Evolutionary conservation across 2,113 vertebrate genomes (phyloP).

Genomic region (Hyperopisus bebe): DNA sequence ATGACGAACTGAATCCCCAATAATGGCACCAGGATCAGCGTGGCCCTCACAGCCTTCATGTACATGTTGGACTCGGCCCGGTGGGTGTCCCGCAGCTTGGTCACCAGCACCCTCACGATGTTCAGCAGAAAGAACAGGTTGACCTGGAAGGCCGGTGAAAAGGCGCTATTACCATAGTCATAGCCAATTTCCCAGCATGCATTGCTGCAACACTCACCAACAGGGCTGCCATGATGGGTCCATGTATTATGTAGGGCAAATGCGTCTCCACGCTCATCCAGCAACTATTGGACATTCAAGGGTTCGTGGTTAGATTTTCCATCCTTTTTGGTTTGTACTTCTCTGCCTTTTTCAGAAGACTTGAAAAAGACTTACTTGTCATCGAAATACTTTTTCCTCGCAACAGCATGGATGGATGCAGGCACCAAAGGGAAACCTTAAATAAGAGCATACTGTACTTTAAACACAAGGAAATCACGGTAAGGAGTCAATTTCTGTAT

Average conservation of each 20-base stretch:
- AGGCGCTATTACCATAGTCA: too few relatives aligned
- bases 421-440: conserved; percentile 89
- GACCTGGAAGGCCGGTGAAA: conserved; percentile 61
- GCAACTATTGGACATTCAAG: conserved; percentile 66
- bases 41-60: conserved; percentile 95
- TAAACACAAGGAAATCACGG: not conserved
- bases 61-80: conserved; percentile 90
- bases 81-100: conserved; percentile 83
- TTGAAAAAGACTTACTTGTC: conserved; percentile 82
- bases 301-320: not conserved
- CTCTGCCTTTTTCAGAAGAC: conserved; percentile 21
- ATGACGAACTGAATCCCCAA: conserved; percentile 94
- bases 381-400: conserved; percentile 84
- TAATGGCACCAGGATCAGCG: conserved; percentile 88
- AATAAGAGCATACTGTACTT: conserved; percentile 24
- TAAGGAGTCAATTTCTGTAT: not conserved
- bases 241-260: conserved; percentile 90
- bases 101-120: conserved; percentile 89
- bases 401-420: conserved; percentile 84
- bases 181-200: not conserved
- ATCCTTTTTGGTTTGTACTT: conserved; percentile 20
- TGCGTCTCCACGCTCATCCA: conserved; percentile 96
- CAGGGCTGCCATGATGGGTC: conserved; percentile 86
- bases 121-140: conserved; percentile 97
- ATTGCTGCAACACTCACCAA: conserved; percentile 65